Percentiles rank a stretch among this genome's conserved stretches.
Conservation (phyloP, 2,888 invertebrate genomes). For the Ormyrus rosae region DNA sequence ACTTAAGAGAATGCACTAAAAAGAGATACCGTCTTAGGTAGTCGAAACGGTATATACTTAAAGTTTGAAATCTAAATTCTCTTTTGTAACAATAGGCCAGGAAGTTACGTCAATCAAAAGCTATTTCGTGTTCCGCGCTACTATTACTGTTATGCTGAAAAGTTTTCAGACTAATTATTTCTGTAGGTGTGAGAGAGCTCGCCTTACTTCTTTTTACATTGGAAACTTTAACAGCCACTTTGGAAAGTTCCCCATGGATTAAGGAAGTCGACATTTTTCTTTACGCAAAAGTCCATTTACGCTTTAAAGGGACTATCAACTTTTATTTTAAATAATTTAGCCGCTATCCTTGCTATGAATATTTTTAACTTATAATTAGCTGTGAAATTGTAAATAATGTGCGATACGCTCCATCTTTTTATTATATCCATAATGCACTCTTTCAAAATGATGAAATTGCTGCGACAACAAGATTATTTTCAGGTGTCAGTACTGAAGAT, state of each 20-base stretch:
- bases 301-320: conserved; percentile 24
- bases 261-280: conserved; percentile 32
- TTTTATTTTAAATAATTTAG: conserved; percentile 7
- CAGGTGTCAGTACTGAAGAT: no score
- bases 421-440: no score
- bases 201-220: neutral
- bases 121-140: conserved; percentile 1
- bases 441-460: no score
- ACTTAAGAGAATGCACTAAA: neutral
- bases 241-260: conserved; percentile 12
- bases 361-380: conserved; percentile 16
- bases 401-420: no score
- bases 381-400: neutral
- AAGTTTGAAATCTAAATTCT: conserved; percentile 5
- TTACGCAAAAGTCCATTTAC: conserved; percentile 9
- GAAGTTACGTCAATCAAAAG: conserved; percentile 11
- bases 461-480: no score
- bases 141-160: conserved; percentile 6
- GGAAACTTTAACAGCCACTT: conserved; percentile 23
- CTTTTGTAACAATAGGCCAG: neutral
- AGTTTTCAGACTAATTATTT: conserved; percentile 41
- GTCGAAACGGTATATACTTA: neutral
- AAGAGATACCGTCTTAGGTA: neutral
- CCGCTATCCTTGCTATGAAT: neutral
- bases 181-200: conserved; percentile 12